Base-by-base conservation (phyloP, 1,140 invertebrate genomes). In the Drosophila subobscura region DNA sequence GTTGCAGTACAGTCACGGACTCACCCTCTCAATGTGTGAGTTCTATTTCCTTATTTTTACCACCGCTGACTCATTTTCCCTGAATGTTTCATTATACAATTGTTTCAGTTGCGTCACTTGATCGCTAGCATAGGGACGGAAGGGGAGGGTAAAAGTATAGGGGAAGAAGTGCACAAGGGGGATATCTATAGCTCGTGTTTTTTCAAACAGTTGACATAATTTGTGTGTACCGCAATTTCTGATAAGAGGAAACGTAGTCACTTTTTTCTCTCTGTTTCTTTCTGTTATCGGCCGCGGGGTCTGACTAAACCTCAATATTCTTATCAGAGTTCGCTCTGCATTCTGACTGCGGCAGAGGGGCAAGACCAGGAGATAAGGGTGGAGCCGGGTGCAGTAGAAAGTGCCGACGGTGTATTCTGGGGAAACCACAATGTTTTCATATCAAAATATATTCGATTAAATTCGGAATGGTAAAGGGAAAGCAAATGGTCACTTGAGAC, bases 171-270 rank as follows among this genome's bases (percentile, higher is more conserved):
- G 23, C n/a, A 12, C 10, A 27, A 3, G 14, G 8, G 20, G 51
- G 27, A 42, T 68, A 50, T 71, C 41, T 58, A 59, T 52, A 41
- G 41, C 66, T 71, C 47, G 58, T 47, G 68, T 72, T 72, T 47
- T 55, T 51, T 49, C 75, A 61, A 77, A 63, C 77, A 83, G 79
- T 83, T 83, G 79, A 83, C 79, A 83, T 76, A 75, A 79, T 80
- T 75, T 80, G 47, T 61, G 59, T 75, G 56, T 53, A 58, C 40
- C 22, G 40, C 23, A 57, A 66, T 37, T 37, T 12, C 68, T 83
- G 79, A 81, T 81, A 81, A 83, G 64, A 5, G 33, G 7, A 37
- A 44, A 33, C 22, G 33, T 12, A 12, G 10, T 12, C 10, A 61
- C 42, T 57, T 57, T 56, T 46, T 57, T 42, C 33, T 27, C 54